Evolutionary conservation across 2,888 invertebrate genomes (phyloP), one percentile per base, ranked within the genome.

Genomic region (Melipona beecheii): DNA sequence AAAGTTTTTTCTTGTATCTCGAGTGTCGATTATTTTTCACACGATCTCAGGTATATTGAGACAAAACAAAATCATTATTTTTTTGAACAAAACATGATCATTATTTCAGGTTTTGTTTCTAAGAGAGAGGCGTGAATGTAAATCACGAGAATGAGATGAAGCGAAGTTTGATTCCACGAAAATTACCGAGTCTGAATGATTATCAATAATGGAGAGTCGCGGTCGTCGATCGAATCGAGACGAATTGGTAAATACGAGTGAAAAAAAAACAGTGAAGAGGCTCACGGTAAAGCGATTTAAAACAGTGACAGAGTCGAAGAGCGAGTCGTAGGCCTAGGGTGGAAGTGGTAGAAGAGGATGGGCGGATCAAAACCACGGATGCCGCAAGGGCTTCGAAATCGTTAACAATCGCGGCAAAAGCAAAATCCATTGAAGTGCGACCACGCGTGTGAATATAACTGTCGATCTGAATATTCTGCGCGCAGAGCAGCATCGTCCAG

Each of bases 381-480:
- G 85, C 79, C 87, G 73, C 79, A 84, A 89, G 89, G 75, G 87
- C 76, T 83, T 90, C 89, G 90, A 91, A 92, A 92, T 91, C 92
- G 90, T 90, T 93, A 93, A 93, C 92, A 93, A 93, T 93, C 91
- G 90, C 75, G 87, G 90, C 85, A 92, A 91, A 90, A 89, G 90
- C 83, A 86, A 89, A 87, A 90, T 91, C 91, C 89, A 93, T 93
- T 93, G 91, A 91, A 87, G 90, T 91, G 90, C 93, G 91, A 86
- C 90, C 93, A 91, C 84, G 93, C 92, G 91, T 92, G 91, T 91
- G 92, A 93, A 93, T 92, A 93, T 93, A 93, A 93, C 93, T 93
- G 93, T 91, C 89, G 90, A 84, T 76, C 73, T 75, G 84, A 84
- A 85, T 84, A 84, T 77, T 84, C 84, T 69, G 77, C 62, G 49